Conservation (phyloP, 2,113 vertebrate genomes). For the Xiphophorus couchianus region DNA sequence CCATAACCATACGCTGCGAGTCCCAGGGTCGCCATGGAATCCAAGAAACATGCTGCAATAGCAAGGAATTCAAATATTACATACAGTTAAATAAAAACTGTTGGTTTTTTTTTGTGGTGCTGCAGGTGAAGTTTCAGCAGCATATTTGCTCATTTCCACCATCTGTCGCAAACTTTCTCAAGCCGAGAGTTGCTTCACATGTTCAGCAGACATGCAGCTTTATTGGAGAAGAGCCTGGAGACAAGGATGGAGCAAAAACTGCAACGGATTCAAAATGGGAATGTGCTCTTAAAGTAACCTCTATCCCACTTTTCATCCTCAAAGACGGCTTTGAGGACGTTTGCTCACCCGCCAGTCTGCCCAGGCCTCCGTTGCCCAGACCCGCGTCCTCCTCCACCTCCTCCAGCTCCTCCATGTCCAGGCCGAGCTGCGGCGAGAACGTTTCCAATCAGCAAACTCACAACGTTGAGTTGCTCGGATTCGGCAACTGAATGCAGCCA, state of each 20-base stretch:
- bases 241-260: not conserved
- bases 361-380: slow-evolving; percentile 94
- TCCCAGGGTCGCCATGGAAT: slow-evolving; percentile 96
- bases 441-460: not conserved
- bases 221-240: slow-evolving; percentile 6
- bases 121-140: not conserved
- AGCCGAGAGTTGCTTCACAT: slow-evolving; percentile 3
- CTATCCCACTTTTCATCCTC: no score
- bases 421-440: slow-evolving; percentile 81
- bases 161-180: slow-evolving; percentile 16
- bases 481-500: not conserved
- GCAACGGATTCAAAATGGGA: not conserved
- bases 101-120: not conserved
- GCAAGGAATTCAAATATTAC: not conserved
- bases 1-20: slow-evolving; percentile 96
- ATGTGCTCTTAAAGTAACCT: not conserved
- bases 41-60: slow-evolving; percentile 90
- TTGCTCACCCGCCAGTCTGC: slow-evolving; percentile 90
- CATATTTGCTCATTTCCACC: not conserved
- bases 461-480: no score
- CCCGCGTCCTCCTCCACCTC: slow-evolving; percentile 97
- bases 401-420: slow-evolving; percentile 98
- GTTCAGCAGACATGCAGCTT: not conserved
- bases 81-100: not conserved
- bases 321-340: not conserved